Evolutionary conservation across 2,888 invertebrate genomes (phyloP), one percentile per base, ranked within the genome.

Genomic region (Nezara viridula): DNA sequence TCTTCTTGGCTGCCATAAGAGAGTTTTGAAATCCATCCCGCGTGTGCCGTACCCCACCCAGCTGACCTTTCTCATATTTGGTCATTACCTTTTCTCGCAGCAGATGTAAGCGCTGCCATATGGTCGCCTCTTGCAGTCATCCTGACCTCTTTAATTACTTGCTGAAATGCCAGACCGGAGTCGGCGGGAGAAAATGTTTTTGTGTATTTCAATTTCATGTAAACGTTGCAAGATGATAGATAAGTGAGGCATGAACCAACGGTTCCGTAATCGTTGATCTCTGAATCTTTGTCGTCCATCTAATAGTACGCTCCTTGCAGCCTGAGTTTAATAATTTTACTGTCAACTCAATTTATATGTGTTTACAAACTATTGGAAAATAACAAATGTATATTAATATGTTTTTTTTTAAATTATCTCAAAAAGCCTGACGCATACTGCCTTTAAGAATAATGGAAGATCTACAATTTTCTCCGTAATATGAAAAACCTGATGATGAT

Each of bases 61-160:
- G 40, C 9, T 44, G 81, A 44, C 81, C 81, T 81, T 81, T 81
- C 81, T 81, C 81, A 44, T 81, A 47, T 81, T 81, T 81, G 81
- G 81, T 81, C 81, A 81, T 81, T 81, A 81, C 44, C 81, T 81
- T 81, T 81, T 81, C 81, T n/a, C 81, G 66, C 37, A 32, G 32
- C 66, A 73, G 66, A 73, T 73, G 66, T 73, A 73, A 73, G 66
- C n/a, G n/a, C 24, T 81, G 44, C 81, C 81, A 81, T 81, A 81
- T 81, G 81, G 81, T 81, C 44, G 81, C 81, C 81, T 81, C 81
- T 81, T 47, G 44, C 44, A 44, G 81, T n/a, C 81, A 47, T 81
- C 81, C 40, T 81, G 44, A 44, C 81, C 81, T 47, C 44, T 12
- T 32, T 73, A 73, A 73, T 73, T 32, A 73, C 32, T 73, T 21